These are phyloP conservation scores for Poecile atricapillus DNA, from an alignment of 2,113 vertebrate genomes.

Conservation along the genomic window DNA sequence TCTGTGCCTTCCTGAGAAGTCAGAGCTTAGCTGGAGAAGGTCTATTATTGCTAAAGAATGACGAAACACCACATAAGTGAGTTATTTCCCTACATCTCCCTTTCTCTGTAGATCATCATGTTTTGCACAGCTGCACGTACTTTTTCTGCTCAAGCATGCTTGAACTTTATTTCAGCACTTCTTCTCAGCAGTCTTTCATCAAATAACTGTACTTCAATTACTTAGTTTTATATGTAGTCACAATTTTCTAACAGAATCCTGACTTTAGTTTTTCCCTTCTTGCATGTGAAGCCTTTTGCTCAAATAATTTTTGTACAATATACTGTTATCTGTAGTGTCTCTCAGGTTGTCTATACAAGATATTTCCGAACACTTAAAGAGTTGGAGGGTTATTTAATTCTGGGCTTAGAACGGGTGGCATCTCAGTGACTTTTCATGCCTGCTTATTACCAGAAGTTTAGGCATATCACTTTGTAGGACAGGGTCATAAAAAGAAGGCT, in stretches of 20 bases:
- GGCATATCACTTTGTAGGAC: background rate
- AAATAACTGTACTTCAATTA: background rate
- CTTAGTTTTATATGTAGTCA: background rate
- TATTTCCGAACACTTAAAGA: background rate
- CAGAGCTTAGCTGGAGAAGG: background rate
- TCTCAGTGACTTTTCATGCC: background rate
- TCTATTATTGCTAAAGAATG: background rate
- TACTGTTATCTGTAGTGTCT: background rate
- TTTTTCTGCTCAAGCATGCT: background rate
- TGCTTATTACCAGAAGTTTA: background rate
- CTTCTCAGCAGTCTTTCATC: background rate
- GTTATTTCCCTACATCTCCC: background rate
- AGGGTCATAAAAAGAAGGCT: background rate
- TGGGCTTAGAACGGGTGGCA: background rate
- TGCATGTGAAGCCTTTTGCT: background rate
- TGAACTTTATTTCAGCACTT: background rate
- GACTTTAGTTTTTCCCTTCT: background rate
- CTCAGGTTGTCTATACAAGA: background rate
- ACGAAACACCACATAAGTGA: background rate
- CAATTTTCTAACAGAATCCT: background rate
- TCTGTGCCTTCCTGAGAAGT: background rate
- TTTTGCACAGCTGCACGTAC: background rate
- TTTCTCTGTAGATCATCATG: background rate
- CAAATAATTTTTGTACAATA: background rate
- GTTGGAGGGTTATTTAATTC: background rate